Evolutionary conservation across 2,113 vertebrate species (phyloP).

Genomic region (Theristicus caerulescens): DNA sequence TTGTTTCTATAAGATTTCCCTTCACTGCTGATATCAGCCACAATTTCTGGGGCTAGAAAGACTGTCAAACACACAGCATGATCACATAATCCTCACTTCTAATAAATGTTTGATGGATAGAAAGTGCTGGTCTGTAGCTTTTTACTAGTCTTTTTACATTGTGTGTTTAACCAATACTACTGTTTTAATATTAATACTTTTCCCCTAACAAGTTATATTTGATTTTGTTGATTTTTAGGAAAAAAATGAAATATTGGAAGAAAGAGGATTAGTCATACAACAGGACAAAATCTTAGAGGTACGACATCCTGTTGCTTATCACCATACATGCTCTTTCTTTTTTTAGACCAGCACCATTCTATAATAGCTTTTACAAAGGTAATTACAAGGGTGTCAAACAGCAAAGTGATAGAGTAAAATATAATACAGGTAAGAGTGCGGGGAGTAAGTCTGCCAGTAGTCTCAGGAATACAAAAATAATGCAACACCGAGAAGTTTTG

Average conservation of each 20-base stretch:
- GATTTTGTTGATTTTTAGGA: not conserved
- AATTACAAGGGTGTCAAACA: not conserved
- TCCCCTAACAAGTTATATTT: not conserved
- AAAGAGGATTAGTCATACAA: not conserved
- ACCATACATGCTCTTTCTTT: not conserved
- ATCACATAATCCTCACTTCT: not conserved
- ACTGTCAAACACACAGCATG: not conserved
- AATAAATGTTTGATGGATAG: not conserved
- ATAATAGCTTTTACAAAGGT: not conserved
- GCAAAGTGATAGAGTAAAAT: not conserved
- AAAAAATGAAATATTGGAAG: not conserved
- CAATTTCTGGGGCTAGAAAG: not conserved
- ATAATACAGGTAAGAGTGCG: not conserved
- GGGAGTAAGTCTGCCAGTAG: not conserved
- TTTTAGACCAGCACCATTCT: not conserved
- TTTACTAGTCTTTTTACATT: not conserved
- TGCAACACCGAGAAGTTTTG: not conserved
- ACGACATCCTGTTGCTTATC: not conserved
- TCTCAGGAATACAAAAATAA: not conserved
- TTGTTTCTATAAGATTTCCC: not conserved
- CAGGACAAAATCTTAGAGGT: conserved; percentile 26
- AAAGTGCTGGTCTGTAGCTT: not conserved
- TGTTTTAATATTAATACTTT: not conserved
- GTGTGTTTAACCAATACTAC: not conserved
- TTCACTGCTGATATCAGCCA: not conserved